These are phyloP conservation scores for Semicossyphus pulcher DNA, from an alignment of 2,113 vertebrate genomes.

Conservation along the genomic window DNA sequence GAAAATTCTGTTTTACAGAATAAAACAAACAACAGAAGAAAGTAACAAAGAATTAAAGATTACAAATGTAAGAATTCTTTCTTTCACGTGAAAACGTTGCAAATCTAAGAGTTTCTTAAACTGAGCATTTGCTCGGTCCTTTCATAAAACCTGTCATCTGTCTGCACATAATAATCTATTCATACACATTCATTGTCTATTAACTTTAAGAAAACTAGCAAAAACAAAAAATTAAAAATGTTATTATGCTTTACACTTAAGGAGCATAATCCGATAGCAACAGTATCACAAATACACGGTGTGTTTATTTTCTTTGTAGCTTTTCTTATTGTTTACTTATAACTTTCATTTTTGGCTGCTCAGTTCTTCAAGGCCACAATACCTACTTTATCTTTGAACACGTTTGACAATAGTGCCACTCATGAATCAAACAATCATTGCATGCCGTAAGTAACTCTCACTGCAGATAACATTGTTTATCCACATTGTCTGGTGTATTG, in stretches of 20 bases:
- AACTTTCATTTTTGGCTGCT: conserved; percentile 12
- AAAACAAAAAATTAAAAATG: background rate
- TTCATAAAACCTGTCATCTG: background rate
- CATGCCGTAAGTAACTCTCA: conserved; percentile 3
- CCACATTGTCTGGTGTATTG: conserved; percentile 1
- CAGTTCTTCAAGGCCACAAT: background rate
- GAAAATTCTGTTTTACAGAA: background rate
- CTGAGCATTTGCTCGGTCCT: background rate
- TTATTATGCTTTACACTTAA: background rate
- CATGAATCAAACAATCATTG: background rate
- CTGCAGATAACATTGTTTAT: conserved; percentile 12
- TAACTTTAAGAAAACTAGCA: background rate
- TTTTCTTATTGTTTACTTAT: background rate
- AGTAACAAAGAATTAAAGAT: background rate
- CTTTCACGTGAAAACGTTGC: background rate
- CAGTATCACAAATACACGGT: background rate
- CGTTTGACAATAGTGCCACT: conserved; percentile 6
- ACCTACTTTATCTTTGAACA: conserved; percentile 2
- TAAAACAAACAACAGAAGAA: background rate
- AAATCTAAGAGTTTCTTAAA: background rate
- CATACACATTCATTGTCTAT: too few species aligned
- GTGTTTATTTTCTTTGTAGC: too few species aligned
- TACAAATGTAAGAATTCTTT: background rate
- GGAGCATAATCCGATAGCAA: background rate
- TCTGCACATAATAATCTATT: background rate